A percentile compares a stretch with the other conserved stretches of the same genome.
Conservation (phyloP, 1,140 invertebrate species). For the Dreissena polymorpha region DNA sequence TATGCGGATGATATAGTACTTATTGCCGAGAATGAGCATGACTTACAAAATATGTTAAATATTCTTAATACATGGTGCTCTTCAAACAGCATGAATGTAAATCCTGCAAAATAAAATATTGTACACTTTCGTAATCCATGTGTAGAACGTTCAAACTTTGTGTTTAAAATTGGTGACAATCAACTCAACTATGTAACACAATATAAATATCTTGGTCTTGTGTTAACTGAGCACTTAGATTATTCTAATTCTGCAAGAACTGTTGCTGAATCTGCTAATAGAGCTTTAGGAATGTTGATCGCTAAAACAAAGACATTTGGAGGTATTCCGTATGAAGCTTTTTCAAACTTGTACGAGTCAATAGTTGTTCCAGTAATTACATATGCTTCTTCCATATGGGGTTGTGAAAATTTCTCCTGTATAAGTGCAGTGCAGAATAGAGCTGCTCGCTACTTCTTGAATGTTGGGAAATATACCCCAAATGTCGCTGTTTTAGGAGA, state of each 20-base stretch:
- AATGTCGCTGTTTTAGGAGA: slow-evolving; percentile 17
- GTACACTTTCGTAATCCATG: slow-evolving; percentile 46
- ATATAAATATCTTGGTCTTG: slow-evolving; percentile 50
- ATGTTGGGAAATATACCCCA: slow-evolving; percentile 39
- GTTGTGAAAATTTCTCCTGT: slow-evolving; percentile 29
- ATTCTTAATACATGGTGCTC: slow-evolving; percentile 8
- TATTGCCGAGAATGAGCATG: slow-evolving; percentile 6
- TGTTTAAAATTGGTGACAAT: slow-evolving; percentile 42
- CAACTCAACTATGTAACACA: slow-evolving; percentile 36
- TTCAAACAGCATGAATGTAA: slow-evolving; percentile 32
- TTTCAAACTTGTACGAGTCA: slow-evolving; percentile 19
- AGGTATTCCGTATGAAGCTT: slow-evolving; percentile 20
- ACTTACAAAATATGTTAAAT: slow-evolving; percentile 46
- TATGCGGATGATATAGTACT: slow-evolving; percentile 55
- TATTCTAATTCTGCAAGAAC: neutral
- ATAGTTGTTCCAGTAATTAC: slow-evolving; percentile 18
- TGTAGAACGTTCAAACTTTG: slow-evolving; percentile 8
- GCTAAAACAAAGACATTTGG: neutral
- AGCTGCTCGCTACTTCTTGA: slow-evolving; percentile 40
- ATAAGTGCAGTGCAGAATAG: slow-evolving; percentile 42
- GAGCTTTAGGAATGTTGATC: slow-evolving; percentile 9
- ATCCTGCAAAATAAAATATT: slow-evolving; percentile 45
- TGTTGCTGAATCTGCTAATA: neutral
- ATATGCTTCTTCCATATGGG: slow-evolving; percentile 49
- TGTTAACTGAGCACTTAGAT: slow-evolving; percentile 2